These are phyloP conservation scores for Engraulis encrasicolus DNA, from an alignment of 2,113 vertebrate species.

Conservation along the genomic window DNA sequence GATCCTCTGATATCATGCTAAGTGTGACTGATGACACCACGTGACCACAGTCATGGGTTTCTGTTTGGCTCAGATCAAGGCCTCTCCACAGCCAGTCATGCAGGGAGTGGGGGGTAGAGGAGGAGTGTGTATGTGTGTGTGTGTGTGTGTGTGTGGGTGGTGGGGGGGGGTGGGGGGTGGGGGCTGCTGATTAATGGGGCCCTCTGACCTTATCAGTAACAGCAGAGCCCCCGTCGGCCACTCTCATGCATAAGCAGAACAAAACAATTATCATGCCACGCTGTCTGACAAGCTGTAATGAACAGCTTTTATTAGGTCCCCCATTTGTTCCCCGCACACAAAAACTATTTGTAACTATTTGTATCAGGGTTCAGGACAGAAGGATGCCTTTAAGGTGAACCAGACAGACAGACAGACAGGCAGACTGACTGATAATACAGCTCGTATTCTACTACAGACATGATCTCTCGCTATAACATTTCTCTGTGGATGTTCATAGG, in stretches of 20 bases:
- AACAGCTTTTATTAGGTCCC: conserved; percentile 27
- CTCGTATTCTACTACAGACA: too few relatives aligned
- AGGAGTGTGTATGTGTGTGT: too few relatives aligned
- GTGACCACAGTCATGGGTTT: not conserved
- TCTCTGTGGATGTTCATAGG: too few relatives aligned
- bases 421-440: not conserved
- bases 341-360: conserved; percentile 24
- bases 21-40: not conserved
- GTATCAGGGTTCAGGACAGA: not conserved
- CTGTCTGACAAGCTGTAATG: conserved; percentile 26
- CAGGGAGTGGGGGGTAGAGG: too few relatives aligned
- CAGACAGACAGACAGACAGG: not conserved
- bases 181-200: conserved; percentile 29
- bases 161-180: too few relatives aligned
- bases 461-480: too few relatives aligned
- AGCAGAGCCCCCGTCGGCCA: conserved; percentile 19
- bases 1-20: not conserved
- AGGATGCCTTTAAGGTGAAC: not conserved
- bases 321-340: too few relatives aligned
- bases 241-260: not conserved
- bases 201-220: conserved; percentile 39
- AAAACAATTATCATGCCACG: not conserved
- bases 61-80: not conserved
- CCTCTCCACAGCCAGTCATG: conserved; percentile 26
- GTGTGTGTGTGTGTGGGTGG: too few relatives aligned